Evolutionary conservation across 2,888 invertebrate genomes (phyloP).

Genomic region (Cosmia pyralina): DNA sequence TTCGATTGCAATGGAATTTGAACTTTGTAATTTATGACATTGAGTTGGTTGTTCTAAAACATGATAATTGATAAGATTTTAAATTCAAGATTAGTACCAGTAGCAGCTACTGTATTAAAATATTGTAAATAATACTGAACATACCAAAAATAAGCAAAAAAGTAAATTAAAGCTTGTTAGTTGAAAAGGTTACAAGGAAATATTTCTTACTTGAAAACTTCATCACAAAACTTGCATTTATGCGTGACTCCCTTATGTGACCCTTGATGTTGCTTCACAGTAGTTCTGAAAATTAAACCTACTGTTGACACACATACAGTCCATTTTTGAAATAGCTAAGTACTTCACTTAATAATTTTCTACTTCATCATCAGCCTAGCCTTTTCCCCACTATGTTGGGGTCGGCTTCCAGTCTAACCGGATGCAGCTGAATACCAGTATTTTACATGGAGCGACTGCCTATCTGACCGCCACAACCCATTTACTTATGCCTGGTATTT

Average conservation of each 20-base stretch:
- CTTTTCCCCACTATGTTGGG: no score
- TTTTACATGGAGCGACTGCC: no score
- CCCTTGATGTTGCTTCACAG: constrained; percentile 85
- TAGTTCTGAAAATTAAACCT: constrained; percentile 74
- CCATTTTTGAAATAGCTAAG: background rate
- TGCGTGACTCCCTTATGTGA: constrained; percentile 87
- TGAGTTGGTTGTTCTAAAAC: background rate
- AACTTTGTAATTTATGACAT: background rate
- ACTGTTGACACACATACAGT: background rate
- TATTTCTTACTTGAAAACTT: constrained; percentile 82
- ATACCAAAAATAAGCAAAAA: background rate
- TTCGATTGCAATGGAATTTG: background rate
- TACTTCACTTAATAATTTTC: background rate
- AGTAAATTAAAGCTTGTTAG: background rate
- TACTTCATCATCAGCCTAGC: background rate
- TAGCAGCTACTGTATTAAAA: no score
- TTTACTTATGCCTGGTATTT: no score
- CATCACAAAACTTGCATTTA: constrained; percentile 85
- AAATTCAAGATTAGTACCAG: no score
- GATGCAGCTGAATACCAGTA: no score
- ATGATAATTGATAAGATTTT: background rate
- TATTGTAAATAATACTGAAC: no score
- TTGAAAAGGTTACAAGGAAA: background rate
- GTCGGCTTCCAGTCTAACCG: no score
- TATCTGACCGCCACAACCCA: no score